A percentile compares a stretch with the other conserved stretches of the same genome.
phyloP scores from a whole-genome alignment of 2,797 vertebrate genomes.

The Pseudochirops corinnae region DNA sequence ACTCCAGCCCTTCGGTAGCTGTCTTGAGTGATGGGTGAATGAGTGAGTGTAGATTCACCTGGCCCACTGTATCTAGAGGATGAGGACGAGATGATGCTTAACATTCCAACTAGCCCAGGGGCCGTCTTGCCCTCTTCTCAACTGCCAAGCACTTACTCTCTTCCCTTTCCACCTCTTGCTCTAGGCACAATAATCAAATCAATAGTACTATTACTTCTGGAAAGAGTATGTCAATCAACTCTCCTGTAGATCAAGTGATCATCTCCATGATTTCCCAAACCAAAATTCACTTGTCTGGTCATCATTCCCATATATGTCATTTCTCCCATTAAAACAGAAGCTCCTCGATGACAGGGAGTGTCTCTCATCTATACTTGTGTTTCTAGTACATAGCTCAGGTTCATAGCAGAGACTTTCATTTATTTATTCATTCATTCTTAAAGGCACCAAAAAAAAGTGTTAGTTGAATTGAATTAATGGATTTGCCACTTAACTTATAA shows the following conservation, averaged over 20 bases:
- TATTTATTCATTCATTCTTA: not conserved
- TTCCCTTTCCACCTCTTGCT: not conserved
- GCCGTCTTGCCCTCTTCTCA: not conserved
- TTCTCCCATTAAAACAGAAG: not conserved
- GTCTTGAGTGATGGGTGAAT: not conserved
- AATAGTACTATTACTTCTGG: not conserved
- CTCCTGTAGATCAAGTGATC: not conserved
- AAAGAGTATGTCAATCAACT: not conserved
- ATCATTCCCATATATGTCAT: not conserved
- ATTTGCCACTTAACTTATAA: not conserved
- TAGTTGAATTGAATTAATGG: not conserved
- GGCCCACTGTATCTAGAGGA: not conserved
- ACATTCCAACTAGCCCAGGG: not conserved
- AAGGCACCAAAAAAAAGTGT: not conserved
- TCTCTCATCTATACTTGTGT: not conserved
- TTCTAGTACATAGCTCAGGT: not conserved
- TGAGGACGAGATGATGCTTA: not conserved
- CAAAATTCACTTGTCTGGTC: not conserved
- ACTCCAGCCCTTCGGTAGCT: not conserved
- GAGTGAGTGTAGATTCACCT: not conserved
- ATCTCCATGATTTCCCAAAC: not conserved
- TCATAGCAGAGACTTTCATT: not conserved
- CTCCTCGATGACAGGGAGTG: not conserved
- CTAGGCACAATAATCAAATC: not conserved
- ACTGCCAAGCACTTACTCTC: not conserved